phyloP scores from a whole-genome alignment of 2,888 invertebrate species.

The Cerastoderma edule region DNA sequence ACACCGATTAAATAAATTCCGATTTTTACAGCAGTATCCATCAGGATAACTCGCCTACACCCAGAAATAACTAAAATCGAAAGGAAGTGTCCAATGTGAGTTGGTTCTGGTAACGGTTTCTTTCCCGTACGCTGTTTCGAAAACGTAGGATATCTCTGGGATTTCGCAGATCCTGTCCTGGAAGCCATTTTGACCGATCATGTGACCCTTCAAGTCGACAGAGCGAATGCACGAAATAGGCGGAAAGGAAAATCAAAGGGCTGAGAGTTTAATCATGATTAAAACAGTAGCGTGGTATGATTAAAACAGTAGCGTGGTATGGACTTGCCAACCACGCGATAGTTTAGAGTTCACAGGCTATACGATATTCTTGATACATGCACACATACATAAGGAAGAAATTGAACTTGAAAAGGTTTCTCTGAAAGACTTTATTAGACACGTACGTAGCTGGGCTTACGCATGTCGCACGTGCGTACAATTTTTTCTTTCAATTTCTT shows the following conservation, averaged over 20 bases:
- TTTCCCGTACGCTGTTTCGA: constrained; percentile 68
- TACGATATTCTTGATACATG: too few relatives aligned
- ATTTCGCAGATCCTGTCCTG: constrained; percentile 17
- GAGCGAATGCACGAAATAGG: not conserved
- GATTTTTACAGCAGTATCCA: constrained; percentile 92
- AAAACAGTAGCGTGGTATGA: too few relatives aligned
- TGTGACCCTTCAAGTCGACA: constrained; percentile 26
- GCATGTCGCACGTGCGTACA: too few relatives aligned
- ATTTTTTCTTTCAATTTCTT: too few relatives aligned
- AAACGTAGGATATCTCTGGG: constrained; percentile 30
- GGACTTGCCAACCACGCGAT: too few relatives aligned
- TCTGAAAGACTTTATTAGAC: too few relatives aligned
- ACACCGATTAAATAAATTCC: constrained; percentile 92
- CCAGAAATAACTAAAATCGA: constrained; percentile 92
- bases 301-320: too few relatives aligned
- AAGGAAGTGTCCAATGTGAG: constrained; percentile 91
- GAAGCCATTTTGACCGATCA: constrained; percentile 57
- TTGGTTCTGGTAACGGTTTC: constrained; percentile 91
- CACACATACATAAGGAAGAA: too few relatives aligned
- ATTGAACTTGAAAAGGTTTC: too few relatives aligned
- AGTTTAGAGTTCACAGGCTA: too few relatives aligned
- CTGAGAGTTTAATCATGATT: not conserved
- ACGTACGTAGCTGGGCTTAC: too few relatives aligned
- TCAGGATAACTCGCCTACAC: constrained; percentile 94
- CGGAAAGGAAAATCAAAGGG: constrained; percentile 6